Base-by-base conservation (phyloP, 2,888 invertebrate genomes). In the Tromatobia lineatoria region DNA sequence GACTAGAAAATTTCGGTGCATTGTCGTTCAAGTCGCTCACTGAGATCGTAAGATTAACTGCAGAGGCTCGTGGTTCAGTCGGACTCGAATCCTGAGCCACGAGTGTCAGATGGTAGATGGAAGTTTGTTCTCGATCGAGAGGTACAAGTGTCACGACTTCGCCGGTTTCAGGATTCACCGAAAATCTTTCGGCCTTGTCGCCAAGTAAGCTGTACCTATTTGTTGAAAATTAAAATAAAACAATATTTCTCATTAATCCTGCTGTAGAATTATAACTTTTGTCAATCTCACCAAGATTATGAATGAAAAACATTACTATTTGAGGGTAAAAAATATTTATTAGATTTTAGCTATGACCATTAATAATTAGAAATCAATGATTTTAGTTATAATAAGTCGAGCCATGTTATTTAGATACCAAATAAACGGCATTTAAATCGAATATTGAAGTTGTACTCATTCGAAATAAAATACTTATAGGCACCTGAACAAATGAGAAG, bases 41-140 rank as follows among this genome's bases (percentile, higher is more conserved):
- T 15, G 95, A 94, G 73, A 99, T 96, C 3, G 97, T 98, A 64
- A 98, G 94, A 92, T 98, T 97, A 2, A 98, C 97, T 13, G 97
- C 97, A 1, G 97, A 96, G 0, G 97, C 97, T 88, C 96, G 95
- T 0, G 97, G 97, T 89, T 97, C 97, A 0, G 98, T 98, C 0
- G 97, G 96, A 34, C 98, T 98, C 83, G 97, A 97, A 93, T 98
- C 98, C 93, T 97, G 97, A 1, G 98, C 98, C 95, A 98, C 97
- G 20, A 98, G 94, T 1, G 97, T 97, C 85, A 99, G 94, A 91
- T 96, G 96, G 92, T 98, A 98, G 1, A 95, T 94, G 73, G 96
- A 95, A 85, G 95, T 96, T 88, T 97, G 96, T 94, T 98, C 98
- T 78, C 98, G 95, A 92, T 98, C 98, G 77, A 98, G 94, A 8